Percentiles rank a stretch among this genome's conserved stretches.
Evolutionary conservation across 2,888 invertebrate species (phyloP).

Genomic region (Gerris lacustris): DNA sequence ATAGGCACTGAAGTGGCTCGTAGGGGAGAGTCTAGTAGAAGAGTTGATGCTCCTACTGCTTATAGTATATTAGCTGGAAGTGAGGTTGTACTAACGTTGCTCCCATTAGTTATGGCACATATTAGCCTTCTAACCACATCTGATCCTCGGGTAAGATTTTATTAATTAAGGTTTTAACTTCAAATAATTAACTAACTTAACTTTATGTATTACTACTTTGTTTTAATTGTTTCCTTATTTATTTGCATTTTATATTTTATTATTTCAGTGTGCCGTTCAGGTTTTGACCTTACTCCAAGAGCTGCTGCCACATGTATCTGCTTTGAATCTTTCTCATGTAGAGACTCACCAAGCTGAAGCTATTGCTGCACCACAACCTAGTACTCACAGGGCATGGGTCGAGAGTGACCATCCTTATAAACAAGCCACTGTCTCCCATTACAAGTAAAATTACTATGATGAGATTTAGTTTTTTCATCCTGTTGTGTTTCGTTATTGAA

Average conservation of each 20-base stretch:
- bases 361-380: constrained; percentile 29
- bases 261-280: constrained; percentile 65
- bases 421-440: constrained; percentile 71
- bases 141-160: constrained; percentile 58
- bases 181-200: not conserved
- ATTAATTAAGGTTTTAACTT: too few relatives aligned
- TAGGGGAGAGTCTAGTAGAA: constrained; percentile 34
- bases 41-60: constrained; percentile 45
- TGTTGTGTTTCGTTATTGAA: too few relatives aligned
- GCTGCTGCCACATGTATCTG: constrained; percentile 75
- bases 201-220: not conserved
- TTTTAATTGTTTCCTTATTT: not conserved
- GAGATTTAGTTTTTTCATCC: not conserved
- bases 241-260: not conserved
- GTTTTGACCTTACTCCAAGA: constrained; percentile 75
- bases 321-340: constrained; percentile 55
- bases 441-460: constrained; percentile 44
- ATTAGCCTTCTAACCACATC: constrained; percentile 66
- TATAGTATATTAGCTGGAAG: constrained; percentile 47
- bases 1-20: constrained; percentile 30
- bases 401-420: constrained; percentile 97
- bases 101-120: constrained; percentile 75
- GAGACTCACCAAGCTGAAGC: constrained; percentile 38
- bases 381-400: constrained; percentile 75
- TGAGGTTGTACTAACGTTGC: constrained; percentile 56